Percentiles rank a stretch among this genome's conserved stretches.
These are phyloP conservation scores for Charaxes varanes DNA, from an alignment of 1,140 invertebrate genomes.

Conservation along the genomic window DNA sequence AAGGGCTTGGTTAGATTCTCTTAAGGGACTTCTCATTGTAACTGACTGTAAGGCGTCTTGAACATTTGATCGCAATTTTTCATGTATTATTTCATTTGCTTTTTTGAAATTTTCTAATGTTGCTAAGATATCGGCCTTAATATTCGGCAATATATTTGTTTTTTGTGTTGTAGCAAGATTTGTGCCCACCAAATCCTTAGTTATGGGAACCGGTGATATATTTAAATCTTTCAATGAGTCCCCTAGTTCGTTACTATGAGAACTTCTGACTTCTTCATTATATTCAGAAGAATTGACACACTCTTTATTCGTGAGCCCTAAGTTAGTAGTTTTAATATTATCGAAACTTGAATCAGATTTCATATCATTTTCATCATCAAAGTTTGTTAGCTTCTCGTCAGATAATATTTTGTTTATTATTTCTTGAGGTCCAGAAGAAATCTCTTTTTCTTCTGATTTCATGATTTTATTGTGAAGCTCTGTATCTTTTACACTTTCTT, in stretches of 20 bases:
- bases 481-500: no score
- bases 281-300: neutral
- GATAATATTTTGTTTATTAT: neutral
- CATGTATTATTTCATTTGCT: conserved; percentile 9
- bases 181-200: neutral
- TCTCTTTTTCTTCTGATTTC: no score
- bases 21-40: conserved; percentile 1
- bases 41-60: conserved; percentile 3
- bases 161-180: neutral
- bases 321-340: neutral
- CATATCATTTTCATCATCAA: neutral
- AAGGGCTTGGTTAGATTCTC: conserved; percentile 5
- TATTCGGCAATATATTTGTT: conserved; percentile 6
- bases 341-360: neutral
- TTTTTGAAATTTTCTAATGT: conserved; percentile 15
- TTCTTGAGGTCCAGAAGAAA: neutral
- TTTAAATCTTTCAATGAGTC: conserved; percentile 1
- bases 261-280: no score
- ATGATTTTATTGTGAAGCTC: no score
- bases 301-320: neutral
- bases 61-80: conserved; percentile 10
- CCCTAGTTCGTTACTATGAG: neutral
- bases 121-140: conserved; percentile 8
- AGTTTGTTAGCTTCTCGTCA: neutral
- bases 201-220: neutral